phyloP scores from a whole-genome alignment of 2,888 invertebrate species.

The Plebejus argus region DNA sequence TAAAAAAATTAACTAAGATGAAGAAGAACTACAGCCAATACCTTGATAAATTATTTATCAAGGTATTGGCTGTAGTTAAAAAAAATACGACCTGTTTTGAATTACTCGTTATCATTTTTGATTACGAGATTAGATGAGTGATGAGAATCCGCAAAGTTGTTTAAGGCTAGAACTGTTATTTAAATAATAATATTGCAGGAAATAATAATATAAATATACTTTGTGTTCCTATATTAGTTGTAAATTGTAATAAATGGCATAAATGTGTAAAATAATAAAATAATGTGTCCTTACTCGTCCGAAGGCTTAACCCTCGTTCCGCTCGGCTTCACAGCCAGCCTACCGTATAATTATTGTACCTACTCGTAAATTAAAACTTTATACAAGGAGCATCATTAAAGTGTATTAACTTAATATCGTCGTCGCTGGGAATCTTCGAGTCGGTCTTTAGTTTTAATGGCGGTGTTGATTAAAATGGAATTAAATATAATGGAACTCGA shows the following conservation, averaged over 20 bases:
- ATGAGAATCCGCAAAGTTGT: background rate
- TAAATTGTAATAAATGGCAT: background rate
- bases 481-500: background rate
- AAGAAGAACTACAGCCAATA: too few species aligned
- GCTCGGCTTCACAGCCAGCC: background rate
- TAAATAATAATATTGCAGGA: background rate
- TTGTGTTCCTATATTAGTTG: background rate
- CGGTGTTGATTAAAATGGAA: background rate
- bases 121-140: too few species aligned
- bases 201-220: background rate
- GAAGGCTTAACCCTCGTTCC: slow-evolving; percentile 1
- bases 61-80: too few species aligned
- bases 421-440: background rate
- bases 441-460: background rate
- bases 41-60: too few species aligned
- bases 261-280: background rate
- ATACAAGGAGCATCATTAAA: slow-evolving; percentile 2
- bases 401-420: background rate
- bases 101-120: too few species aligned
- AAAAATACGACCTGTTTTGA: too few species aligned
- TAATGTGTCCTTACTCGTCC: background rate
- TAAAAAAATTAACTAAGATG: too few species aligned
- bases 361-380: slow-evolving; percentile 15
- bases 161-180: background rate
- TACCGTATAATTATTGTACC: slow-evolving; percentile 9